phyloP scores from a whole-genome alignment of 2,797 vertebrate species.

The Rhynchonycteris naso region DNA sequence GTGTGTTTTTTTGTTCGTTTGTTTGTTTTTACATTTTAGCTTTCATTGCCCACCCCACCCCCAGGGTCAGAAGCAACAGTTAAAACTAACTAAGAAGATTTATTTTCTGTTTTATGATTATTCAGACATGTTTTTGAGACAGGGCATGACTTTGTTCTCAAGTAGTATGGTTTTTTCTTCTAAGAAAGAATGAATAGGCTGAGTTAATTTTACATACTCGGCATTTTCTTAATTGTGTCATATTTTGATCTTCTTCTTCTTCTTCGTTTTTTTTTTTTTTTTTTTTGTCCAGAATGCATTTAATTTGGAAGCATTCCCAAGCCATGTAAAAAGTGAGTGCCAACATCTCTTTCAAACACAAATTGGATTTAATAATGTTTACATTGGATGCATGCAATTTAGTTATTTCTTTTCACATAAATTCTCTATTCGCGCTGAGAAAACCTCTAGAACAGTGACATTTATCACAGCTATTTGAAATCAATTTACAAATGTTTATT shows the following conservation, averaged over 20 bases:
- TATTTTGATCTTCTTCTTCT: too few species aligned
- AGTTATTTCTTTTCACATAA: conserved; percentile 65
- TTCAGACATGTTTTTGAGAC: neutral
- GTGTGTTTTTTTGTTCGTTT: neutral
- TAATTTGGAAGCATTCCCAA: conserved; percentile 73
- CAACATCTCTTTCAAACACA: conserved; percentile 66
- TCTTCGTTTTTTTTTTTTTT: too few species aligned
- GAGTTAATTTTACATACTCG: conserved; percentile 44
- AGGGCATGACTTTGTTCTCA: neutral
- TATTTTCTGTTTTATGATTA: conserved; percentile 31
- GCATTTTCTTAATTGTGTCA: conserved; percentile 57
- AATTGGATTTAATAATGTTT: conserved; percentile 74
- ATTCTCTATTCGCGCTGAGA: conserved; percentile 56
- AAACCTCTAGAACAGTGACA: neutral
- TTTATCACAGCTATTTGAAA: conserved; percentile 63
- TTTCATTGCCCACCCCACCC: neutral
- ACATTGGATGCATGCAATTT: conserved; percentile 41
- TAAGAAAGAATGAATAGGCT: conserved; percentile 33
- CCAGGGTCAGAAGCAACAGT: neutral
- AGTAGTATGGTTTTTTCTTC: neutral
- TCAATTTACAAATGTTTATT: conserved; percentile 32
- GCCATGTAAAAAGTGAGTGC: conserved; percentile 59
- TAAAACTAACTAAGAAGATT: neutral
- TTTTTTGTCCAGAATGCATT: conserved; percentile 67
- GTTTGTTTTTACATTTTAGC: neutral